phyloP scores from a whole-genome alignment of 2,888 invertebrate species.

The Nomada fucata region DNA sequence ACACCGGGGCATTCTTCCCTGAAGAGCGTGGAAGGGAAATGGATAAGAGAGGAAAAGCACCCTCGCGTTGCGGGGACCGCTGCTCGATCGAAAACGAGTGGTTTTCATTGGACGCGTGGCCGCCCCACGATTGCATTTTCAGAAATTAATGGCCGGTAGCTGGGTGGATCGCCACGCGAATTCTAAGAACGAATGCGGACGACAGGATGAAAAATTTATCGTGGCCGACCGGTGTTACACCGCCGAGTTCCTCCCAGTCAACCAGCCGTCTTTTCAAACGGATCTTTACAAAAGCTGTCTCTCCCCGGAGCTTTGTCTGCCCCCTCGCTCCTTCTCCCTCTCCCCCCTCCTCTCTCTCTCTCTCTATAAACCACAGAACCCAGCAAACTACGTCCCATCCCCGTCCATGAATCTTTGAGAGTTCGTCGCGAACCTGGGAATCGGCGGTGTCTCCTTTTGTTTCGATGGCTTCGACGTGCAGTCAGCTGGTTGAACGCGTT shows the following conservation, averaged over 20 bases:
- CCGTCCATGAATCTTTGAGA: slow-evolving; percentile 65
- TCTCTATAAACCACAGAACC: neutral
- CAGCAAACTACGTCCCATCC: neutral
- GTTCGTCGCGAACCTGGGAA: slow-evolving; percentile 54
- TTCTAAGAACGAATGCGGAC: slow-evolving; percentile 78
- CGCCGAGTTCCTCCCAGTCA: slow-evolving; percentile 35
- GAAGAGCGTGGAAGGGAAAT: neutral
- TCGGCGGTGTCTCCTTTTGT: slow-evolving; percentile 46
- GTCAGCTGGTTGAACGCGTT: slow-evolving; percentile 8
- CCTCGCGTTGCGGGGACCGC: neutral
- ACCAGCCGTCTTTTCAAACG: slow-evolving; percentile 68
- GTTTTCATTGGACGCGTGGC: slow-evolving; percentile 16
- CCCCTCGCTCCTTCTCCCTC: slow-evolving; percentile 13
- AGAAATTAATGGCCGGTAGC: slow-evolving; percentile 66
- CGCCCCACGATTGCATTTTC: slow-evolving; percentile 53
- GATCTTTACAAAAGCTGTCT: slow-evolving; percentile 71
- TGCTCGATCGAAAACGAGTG: slow-evolving; percentile 15
- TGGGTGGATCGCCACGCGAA: slow-evolving; percentile 9
- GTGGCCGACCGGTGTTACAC: slow-evolving; percentile 53
- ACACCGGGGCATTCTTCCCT: neutral
- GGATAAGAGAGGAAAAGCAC: no score
- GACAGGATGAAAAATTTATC: slow-evolving; percentile 80
- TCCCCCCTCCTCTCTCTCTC: slow-evolving; percentile 1
- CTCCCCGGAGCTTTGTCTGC: slow-evolving; percentile 53
- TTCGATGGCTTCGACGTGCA: slow-evolving; percentile 28